A percentile compares a stretch with the other conserved stretches of the same genome.
Conservation (phyloP, 2,888 invertebrate genomes). For the Drosophila differens region DNA sequence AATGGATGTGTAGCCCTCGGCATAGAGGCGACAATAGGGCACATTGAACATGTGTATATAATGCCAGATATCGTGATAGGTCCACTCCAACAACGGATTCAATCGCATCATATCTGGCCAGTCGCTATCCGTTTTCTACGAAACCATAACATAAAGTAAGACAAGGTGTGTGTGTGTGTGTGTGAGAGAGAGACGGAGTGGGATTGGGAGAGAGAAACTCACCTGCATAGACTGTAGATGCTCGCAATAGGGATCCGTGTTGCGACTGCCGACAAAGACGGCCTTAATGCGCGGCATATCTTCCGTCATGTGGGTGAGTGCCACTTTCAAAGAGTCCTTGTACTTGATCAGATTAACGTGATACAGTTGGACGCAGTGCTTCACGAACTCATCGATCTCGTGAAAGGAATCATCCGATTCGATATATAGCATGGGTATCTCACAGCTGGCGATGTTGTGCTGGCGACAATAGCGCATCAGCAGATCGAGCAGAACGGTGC, state of each 20-base stretch:
- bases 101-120: constrained; percentile 97
- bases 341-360: constrained; percentile 89
- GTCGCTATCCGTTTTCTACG: constrained; percentile 91
- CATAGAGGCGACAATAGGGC: constrained; percentile 96
- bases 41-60: constrained; percentile 92
- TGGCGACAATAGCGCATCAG: constrained; percentile 82
- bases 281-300: constrained; percentile 89
- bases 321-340: constrained; percentile 90
- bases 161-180: not conserved
- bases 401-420: constrained; percentile 92
- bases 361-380: constrained; percentile 89
- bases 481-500: constrained; percentile 95
- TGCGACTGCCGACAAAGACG: constrained; percentile 96
- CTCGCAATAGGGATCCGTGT: constrained; percentile 93
- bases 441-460: constrained; percentile 85
- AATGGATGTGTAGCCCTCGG: constrained; percentile 95
- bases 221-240: constrained; percentile 90
- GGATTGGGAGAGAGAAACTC: constrained; percentile 25
- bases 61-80: constrained; percentile 95
- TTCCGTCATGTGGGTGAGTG: constrained; percentile 88
- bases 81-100: constrained; percentile 96
- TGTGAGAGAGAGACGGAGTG: not conserved
- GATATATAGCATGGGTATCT: constrained; percentile 91
- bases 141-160: not conserved
- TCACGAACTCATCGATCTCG: constrained; percentile 94